Percentiles rank a stretch among this genome's conserved stretches.
Evolutionary conservation across 2,888 invertebrate species (phyloP).

Genomic region (Plagodis pulveraria): DNA sequence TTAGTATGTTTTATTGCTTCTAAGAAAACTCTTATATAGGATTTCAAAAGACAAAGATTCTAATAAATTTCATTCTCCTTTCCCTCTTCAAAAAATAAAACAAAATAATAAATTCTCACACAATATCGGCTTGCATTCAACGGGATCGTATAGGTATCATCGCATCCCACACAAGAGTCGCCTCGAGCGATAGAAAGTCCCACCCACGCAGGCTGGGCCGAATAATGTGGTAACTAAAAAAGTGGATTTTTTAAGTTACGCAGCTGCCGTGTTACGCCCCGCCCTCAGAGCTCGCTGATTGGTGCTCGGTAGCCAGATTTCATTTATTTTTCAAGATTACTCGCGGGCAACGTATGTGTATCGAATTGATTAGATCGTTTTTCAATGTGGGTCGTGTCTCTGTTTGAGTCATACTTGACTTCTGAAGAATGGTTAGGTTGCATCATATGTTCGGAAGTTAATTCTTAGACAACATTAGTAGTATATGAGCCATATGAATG

Average conservation of each 20-base stretch:
- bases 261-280: slow-evolving; percentile 78
- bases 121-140: slow-evolving; percentile 32
- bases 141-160: slow-evolving; percentile 45
- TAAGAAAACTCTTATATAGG: not conserved
- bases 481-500: too few species aligned
- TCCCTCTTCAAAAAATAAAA: slow-evolving; percentile 16
- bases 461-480: not conserved
- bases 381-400: slow-evolving; percentile 19
- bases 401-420: slow-evolving; percentile 9
- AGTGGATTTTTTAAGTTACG: slow-evolving; percentile 35
- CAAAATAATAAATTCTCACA: slow-evolving; percentile 34
- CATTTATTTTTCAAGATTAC: slow-evolving; percentile 51
- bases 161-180: slow-evolving; percentile 71
- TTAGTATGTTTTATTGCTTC: not conserved
- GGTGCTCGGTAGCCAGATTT: slow-evolving; percentile 73
- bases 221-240: slow-evolving; percentile 54
- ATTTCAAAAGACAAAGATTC: slow-evolving; percentile 12
- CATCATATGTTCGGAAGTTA: not conserved
- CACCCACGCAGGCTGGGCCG: slow-evolving; percentile 70
- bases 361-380: slow-evolving; percentile 46
- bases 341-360: slow-evolving; percentile 35
- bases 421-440: not conserved
- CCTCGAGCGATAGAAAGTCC: slow-evolving; percentile 80
- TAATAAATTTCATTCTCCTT: slow-evolving; percentile 16
- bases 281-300: slow-evolving; percentile 65